Percentiles rank a stretch among this genome's conserved stretches.
Evolutionary conservation across 2,113 vertebrate species (phyloP).

Genomic region (Daphoenositta chrysoptera): DNA sequence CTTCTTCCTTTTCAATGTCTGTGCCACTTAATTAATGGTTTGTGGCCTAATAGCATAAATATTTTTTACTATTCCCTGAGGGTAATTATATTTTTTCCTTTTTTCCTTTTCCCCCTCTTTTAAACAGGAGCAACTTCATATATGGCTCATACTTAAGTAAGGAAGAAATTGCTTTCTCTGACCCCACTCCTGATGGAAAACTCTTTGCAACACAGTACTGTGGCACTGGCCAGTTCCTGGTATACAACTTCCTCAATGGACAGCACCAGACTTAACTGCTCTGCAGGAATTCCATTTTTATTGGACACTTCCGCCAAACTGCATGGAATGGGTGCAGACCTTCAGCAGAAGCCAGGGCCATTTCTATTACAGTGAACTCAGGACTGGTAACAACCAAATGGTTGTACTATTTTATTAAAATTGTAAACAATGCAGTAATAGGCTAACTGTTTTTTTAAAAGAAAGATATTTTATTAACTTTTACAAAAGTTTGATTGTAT

Average conservation of each 20-base stretch:
- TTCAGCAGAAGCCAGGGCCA: conserved; percentile 73
- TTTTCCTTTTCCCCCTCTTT: not conserved
- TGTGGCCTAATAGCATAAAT: not conserved
- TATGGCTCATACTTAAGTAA: conserved; percentile 96
- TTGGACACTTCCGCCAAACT: conserved; percentile 31
- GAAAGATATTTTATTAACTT: conserved; percentile 83
- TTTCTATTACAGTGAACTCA: conserved; percentile 78
- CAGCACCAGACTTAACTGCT: conserved; percentile 65
- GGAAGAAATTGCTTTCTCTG: conserved; percentile 98
- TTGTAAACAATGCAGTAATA: conserved; percentile 80
- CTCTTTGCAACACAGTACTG: conserved; percentile 96
- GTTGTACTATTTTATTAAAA: conserved; percentile 81
- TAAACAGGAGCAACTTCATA: conserved; percentile 92
- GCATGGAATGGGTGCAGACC: conserved; percentile 6
- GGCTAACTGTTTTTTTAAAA: conserved; percentile 76
- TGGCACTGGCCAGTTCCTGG: conserved; percentile 93
- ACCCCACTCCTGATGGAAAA: conserved; percentile 97
- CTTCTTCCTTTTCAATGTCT: not conserved
- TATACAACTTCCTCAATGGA: conserved; percentile 97
- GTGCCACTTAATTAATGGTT: not conserved
- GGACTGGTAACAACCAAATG: conserved; percentile 75
- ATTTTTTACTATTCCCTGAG: not conserved
- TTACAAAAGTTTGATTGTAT: conserved; percentile 79
- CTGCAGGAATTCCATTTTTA: not conserved
- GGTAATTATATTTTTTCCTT: not conserved